Percentiles rank a stretch among this genome's conserved stretches.
Conservation (phyloP, 2,113 vertebrate species). For the Chloebia gouldiae region DNA sequence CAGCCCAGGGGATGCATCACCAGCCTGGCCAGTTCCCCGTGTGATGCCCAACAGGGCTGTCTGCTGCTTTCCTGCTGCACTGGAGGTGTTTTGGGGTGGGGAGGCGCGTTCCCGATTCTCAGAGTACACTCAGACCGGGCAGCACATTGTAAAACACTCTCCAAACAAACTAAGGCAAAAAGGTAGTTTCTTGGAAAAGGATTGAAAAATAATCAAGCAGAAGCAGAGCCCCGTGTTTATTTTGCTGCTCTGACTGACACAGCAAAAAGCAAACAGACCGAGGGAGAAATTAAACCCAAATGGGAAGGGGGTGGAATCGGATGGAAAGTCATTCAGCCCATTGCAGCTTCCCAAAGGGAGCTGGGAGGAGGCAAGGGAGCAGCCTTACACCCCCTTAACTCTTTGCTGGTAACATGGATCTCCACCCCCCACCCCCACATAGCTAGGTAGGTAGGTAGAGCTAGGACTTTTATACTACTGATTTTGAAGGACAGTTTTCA, state of each 20-base stretch:
- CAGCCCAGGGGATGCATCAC: accelerated
- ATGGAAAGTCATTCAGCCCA: neutral
- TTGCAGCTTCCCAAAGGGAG: neutral
- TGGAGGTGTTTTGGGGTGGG: neutral
- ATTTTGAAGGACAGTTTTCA: slow-evolving; percentile 77
- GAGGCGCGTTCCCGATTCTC: accelerated
- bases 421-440: neutral
- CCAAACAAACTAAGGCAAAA: slow-evolving; percentile 39
- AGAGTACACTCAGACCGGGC: neutral
- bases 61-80: neutral
- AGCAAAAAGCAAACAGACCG: slow-evolving; percentile 44
- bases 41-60: neutral
- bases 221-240: slow-evolving; percentile 31
- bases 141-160: slow-evolving; percentile 8
- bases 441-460: slow-evolving; percentile 57
- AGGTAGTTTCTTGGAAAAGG: slow-evolving; percentile 43
- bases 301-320: neutral
- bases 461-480: slow-evolving; percentile 84
- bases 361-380: neutral
- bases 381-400: neutral
- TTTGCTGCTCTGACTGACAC: slow-evolving; percentile 58
- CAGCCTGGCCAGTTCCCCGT: accelerated
- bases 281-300: slow-evolving; percentile 43
- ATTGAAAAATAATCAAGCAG: slow-evolving; percentile 46
- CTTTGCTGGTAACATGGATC: neutral